These are phyloP conservation scores for Thripadectes ignobilis DNA, from an alignment of 2,797 vertebrate genomes.

Conservation along the genomic window DNA sequence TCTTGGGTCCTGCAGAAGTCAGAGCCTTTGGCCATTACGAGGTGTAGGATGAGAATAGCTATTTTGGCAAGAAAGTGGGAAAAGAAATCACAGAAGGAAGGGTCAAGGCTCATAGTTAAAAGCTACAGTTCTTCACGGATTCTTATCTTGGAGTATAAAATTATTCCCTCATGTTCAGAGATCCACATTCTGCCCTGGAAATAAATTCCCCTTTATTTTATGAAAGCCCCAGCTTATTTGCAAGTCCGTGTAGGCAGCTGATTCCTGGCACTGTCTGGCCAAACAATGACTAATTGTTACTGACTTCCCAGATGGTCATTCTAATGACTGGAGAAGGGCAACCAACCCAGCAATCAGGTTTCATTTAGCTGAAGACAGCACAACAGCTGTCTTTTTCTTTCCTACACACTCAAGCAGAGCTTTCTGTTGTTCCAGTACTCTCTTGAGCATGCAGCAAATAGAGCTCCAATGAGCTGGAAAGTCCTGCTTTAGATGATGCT, in stretches of 20 bases:
- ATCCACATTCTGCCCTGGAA: neutral
- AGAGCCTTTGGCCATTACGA: neutral
- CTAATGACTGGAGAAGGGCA: slow-evolving; percentile 52
- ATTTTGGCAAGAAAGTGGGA: neutral
- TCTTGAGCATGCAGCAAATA: slow-evolving; percentile 17
- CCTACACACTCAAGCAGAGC: neutral
- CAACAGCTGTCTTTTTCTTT: slow-evolving; percentile 56
- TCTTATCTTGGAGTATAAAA: neutral
- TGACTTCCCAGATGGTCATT: slow-evolving; percentile 68
- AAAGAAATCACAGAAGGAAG: neutral
- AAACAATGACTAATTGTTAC: slow-evolving; percentile 52
- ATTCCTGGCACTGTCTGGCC: slow-evolving; percentile 39
- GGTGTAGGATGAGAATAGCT: neutral
- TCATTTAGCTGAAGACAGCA: slow-evolving; percentile 44
- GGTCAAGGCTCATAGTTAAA: neutral
- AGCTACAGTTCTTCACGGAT: neutral
- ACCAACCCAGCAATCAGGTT: slow-evolving; percentile 32
- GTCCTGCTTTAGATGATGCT: neutral
- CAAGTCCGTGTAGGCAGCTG: neutral
- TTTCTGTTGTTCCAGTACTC: slow-evolving; percentile 14
- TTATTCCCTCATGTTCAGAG: neutral
- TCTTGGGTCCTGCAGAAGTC: neutral
- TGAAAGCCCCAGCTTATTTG: neutral
- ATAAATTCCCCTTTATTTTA: neutral
- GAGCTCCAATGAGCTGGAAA: slow-evolving; percentile 35